Conservation (phyloP, 2,797 vertebrate genomes). For the Peromyscus melanophrys region DNA sequence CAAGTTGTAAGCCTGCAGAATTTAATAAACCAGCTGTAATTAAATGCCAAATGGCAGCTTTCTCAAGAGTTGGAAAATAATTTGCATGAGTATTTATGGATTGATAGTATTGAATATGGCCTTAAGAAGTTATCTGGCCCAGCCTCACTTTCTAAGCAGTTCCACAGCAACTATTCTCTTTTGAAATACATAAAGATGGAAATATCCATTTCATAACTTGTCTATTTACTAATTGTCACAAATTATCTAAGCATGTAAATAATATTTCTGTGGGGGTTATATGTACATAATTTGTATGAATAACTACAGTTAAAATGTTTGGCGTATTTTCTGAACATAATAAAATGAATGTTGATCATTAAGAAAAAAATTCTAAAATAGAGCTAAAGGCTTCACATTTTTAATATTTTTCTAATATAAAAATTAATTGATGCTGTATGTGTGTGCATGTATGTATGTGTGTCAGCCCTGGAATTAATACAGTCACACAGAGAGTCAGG, state of each 20-base stretch:
- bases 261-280: background rate
- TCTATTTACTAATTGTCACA: background rate
- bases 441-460: background rate
- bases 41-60: constrained; percentile 63
- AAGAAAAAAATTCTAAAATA: background rate
- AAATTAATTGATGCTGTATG: background rate
- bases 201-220: background rate
- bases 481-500: background rate
- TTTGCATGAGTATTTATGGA: background rate
- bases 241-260: background rate
- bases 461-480: background rate
- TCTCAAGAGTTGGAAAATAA: constrained; percentile 49
- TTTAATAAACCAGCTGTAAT: constrained; percentile 46
- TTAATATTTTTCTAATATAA: background rate
- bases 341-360: background rate
- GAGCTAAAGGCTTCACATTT: background rate
- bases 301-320: background rate
- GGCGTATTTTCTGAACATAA: background rate
- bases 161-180: background rate
- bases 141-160: background rate
- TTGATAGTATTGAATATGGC: constrained; percentile 26
- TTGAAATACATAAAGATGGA: background rate
- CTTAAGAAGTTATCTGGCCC: background rate
- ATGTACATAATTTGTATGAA: background rate
- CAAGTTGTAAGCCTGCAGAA: background rate